Conservation (phyloP, 2,888 invertebrate species). For the Ophion obscuratus region DNA sequence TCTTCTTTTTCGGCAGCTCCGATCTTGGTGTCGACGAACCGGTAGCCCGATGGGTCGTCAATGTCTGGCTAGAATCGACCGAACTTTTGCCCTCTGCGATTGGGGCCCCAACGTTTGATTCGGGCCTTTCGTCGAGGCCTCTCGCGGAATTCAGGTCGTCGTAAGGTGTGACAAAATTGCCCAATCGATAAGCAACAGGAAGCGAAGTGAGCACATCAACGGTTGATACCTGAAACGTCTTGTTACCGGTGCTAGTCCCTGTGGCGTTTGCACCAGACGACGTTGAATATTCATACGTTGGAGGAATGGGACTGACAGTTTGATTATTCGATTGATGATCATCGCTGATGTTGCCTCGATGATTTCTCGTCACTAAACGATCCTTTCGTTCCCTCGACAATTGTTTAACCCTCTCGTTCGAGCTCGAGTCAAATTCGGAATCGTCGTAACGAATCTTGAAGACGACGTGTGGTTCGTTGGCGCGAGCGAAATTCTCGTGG, state of each 20-base stretch:
- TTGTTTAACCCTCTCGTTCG: constrained; percentile 71
- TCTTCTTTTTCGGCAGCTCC: not conserved
- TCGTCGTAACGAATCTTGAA: constrained; percentile 81
- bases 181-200: constrained; percentile 70
- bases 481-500: constrained; percentile 73
- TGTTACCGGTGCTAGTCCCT: constrained; percentile 2
- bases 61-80: not conserved
- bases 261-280: not conserved
- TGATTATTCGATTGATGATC: not conserved
- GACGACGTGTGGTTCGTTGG: constrained; percentile 80
- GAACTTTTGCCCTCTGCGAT: not conserved
- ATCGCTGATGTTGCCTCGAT: not conserved
- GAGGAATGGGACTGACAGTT: not conserved
- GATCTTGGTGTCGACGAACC: not conserved
- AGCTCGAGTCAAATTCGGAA: constrained; percentile 78
- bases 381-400: constrained; percentile 20
- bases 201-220: constrained; percentile 60
- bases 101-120: not conserved
- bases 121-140: not conserved
- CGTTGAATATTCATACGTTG: constrained; percentile 32
- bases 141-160: not conserved
- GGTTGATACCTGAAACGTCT: constrained; percentile 52
- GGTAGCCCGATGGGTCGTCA: not conserved
- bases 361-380: constrained; percentile 5
- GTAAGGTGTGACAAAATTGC: constrained; percentile 30